phyloP scores from a whole-genome alignment of 2,797 vertebrate species.

The Myripristis jacobus region DNA sequence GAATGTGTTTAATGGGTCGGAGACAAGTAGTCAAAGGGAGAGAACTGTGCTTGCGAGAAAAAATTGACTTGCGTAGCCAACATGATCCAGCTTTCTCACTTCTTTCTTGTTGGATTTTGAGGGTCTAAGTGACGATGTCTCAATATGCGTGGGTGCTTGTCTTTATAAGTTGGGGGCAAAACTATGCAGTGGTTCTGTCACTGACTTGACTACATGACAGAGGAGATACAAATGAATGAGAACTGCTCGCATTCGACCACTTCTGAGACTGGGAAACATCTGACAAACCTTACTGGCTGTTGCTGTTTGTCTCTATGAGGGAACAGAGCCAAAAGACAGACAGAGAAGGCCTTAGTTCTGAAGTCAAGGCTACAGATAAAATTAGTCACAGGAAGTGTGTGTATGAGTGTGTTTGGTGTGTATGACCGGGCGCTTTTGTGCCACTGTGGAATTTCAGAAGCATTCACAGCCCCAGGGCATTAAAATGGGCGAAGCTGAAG shows the following conservation, averaged over 20 bases:
- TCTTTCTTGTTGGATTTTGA: neutral
- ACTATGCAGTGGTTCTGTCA: no score
- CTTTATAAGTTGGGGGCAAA: no score
- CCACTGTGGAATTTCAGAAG: constrained; percentile 63
- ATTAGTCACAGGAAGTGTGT: constrained; percentile 78
- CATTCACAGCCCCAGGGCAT: constrained; percentile 52
- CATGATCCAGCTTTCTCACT: neutral
- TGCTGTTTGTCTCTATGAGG: constrained; percentile 42
- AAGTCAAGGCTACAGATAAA: constrained; percentile 66
- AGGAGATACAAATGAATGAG: neutral
- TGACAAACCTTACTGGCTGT: constrained; percentile 31
- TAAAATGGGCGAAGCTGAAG: constrained; percentile 22
- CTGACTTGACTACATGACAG: neutral
- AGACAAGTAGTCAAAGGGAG: constrained; percentile 4
- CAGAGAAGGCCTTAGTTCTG: constrained; percentile 63
- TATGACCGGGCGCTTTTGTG: constrained; percentile 62
- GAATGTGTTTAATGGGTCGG: constrained; percentile 14
- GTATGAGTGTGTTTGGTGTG: constrained; percentile 47
- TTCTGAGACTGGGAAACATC: constrained; percentile 13
- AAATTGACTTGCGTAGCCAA: neutral
- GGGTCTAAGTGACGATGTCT: no score
- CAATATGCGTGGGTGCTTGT: no score
- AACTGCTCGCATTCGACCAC: constrained; percentile 2
- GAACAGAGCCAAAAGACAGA: constrained; percentile 50
- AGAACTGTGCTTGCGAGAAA: neutral